These are phyloP conservation scores for Tinea trinotella DNA, from an alignment of 2,888 invertebrate genomes.

Conservation along the genomic window DNA sequence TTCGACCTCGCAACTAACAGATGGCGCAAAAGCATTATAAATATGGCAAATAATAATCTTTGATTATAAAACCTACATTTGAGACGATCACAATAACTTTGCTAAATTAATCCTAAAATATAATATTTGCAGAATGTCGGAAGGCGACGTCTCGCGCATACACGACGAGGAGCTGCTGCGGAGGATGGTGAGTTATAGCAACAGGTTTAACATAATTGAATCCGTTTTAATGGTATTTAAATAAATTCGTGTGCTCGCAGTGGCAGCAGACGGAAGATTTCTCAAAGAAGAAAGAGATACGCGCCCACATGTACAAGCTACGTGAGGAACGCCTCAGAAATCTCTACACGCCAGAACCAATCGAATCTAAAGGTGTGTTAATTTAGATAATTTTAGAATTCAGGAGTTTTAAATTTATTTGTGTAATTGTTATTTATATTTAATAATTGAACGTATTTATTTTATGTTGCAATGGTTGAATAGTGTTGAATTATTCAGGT, in stretches of 20 bases:
- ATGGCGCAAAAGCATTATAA: no score
- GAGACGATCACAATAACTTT: no score
- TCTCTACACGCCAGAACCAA: conserved; percentile 76
- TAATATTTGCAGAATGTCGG: conserved; percentile 62
- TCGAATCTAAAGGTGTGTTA: conserved; percentile 22
- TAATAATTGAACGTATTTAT: not conserved
- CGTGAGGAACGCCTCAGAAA: conserved; percentile 84
- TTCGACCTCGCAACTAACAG: not conserved
- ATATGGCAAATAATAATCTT: no score
- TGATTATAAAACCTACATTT: no score
- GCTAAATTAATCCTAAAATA: no score
- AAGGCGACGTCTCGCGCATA: conserved; percentile 79
- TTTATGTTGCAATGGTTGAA: not conserved
- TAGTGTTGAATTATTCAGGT: conserved; percentile 45
- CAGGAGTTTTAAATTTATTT: not conserved
- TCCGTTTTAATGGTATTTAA: not conserved
- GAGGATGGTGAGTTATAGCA: conserved; percentile 73
- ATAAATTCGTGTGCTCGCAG: conserved; percentile 72
- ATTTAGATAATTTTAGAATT: not conserved
- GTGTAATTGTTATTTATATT: not conserved
- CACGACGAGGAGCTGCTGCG: conserved; percentile 84
- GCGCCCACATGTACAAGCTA: conserved; percentile 87
- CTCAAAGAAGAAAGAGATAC: conserved; percentile 88
- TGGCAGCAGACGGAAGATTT: conserved; percentile 91
- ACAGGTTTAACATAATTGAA: not conserved